Evolutionary conservation across 2,113 vertebrate genomes (phyloP), one percentile per base, ranked within the genome.

Genomic region (Hydrochoerus hydrochaeris): DNA sequence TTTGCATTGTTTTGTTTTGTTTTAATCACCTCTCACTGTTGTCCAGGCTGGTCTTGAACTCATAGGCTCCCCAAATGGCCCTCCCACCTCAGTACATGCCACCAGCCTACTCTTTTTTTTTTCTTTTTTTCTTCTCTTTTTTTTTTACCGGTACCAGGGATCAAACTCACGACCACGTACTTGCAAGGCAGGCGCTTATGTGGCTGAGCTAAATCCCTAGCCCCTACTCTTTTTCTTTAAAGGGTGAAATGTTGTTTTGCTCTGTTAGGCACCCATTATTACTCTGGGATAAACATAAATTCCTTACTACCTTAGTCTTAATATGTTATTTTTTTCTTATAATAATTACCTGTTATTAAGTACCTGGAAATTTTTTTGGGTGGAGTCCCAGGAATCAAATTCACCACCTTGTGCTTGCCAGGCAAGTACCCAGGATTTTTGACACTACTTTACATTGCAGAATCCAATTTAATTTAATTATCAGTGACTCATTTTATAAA

Each of bases 401-500:
- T 52, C 49, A 52, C 49, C 49, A 52, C 49, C 49, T 52, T 52
- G 49, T 52, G 49, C 49, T 52, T 52, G 49, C 49, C 49, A 52
- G 49, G 49, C 49, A 52, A 52, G 49, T 52, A 86, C 58, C 14
- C 20, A 52, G 32, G 8, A 75, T 91, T n/a, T 85, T 62, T 30
- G 44, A 58, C 22, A 49, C 35, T 75, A 32, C 62, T 85, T 71
- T 65, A 38, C 13, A 35, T 86, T 90, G 19, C 9, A 32, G 52
- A n/a, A 22, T 71, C 26, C 58, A 85, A 63, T 86, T 54, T 44
- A 83, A 7, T 67, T 89, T 86, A 85, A 65, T 86, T 49, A 60
- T 73, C 44, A 87, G 10, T 17, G 54, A n/a, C 26, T 92, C 5
- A 58, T 93, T 90, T 90, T 96, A 32, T 67, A 90, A 26, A n/a